These are phyloP conservation scores for Sylvia atricapilla DNA, from an alignment of 2,113 vertebrate species.

Conservation along the genomic window DNA sequence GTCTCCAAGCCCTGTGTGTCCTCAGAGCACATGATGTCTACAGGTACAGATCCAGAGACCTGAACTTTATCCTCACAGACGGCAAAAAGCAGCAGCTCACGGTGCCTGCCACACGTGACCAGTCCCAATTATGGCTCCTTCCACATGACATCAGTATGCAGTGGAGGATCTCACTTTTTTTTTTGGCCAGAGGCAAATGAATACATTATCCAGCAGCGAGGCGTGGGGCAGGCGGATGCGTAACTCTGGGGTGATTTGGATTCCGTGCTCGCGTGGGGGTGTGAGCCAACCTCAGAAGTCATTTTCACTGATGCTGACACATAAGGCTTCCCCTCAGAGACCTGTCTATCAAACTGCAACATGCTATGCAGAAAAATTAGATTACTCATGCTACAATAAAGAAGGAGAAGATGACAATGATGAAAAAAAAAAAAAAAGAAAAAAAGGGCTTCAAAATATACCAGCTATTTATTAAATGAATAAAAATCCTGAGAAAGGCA, in stretches of 20 bases:
- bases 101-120: conserved; percentile 6
- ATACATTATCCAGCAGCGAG: conserved; percentile 73
- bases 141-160: conserved; percentile 67
- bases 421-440: neutral
- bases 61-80: neutral
- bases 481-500: neutral
- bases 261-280: conserved; percentile 62
- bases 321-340: conserved; percentile 69
- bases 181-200: conserved; percentile 74
- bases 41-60: neutral
- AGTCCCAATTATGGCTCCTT: conserved; percentile 60
- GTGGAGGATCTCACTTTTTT: conserved; percentile 46
- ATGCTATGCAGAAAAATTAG: conserved; percentile 70
- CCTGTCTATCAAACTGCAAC: conserved; percentile 70
- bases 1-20: neutral
- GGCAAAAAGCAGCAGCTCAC: neutral
- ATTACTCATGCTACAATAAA: conserved; percentile 69
- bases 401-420: conserved; percentile 17
- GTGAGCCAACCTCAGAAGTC: conserved; percentile 69
- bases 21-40: neutral
- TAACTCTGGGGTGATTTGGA: conserved; percentile 68
- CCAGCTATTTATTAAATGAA: conserved; percentile 41
- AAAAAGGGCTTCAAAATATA: conserved; percentile 29
- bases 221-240: conserved; percentile 40
- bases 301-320: conserved; percentile 71